These are phyloP conservation scores for Bombyx mandarina DNA, from an alignment of 1,140 invertebrate species.

Conservation along the genomic window DNA sequence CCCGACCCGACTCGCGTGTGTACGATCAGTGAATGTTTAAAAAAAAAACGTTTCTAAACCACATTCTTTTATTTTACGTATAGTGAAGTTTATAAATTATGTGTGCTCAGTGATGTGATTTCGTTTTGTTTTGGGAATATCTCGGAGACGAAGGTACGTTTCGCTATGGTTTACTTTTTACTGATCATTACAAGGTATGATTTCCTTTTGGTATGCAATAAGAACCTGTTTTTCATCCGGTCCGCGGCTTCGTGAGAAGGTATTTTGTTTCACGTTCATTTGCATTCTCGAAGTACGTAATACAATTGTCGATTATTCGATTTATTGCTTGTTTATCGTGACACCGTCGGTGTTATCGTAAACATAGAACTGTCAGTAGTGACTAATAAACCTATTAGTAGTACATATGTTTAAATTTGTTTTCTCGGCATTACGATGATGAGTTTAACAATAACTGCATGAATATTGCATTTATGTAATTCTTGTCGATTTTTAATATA, in stretches of 20 bases:
- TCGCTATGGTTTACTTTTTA: conserved; percentile 34
- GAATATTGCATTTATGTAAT: too few relatives aligned
- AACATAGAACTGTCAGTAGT: too few relatives aligned
- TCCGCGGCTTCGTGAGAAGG: conserved; percentile 50
- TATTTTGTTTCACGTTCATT: conserved; percentile 33
- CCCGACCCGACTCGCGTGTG: conserved; percentile 34
- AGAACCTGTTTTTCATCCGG: conserved; percentile 56
- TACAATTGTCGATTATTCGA: too few relatives aligned
- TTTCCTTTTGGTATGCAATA: conserved; percentile 56
- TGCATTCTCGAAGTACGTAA: neutral
- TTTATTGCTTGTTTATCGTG: too few relatives aligned
- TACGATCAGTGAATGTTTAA: conserved; percentile 24
- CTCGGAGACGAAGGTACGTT: conserved; percentile 39
- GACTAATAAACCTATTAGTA: too few relatives aligned
- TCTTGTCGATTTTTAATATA: too few relatives aligned
- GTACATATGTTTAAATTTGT: too few relatives aligned
- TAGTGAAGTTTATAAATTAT: conserved; percentile 39
- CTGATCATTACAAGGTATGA: conserved; percentile 41
- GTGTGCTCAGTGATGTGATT: conserved; percentile 30
- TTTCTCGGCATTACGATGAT: too few relatives aligned
- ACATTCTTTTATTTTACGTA: conserved; percentile 34
- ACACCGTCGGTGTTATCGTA: too few relatives aligned
- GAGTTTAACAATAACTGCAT: too few relatives aligned
- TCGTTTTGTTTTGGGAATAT: conserved; percentile 15
- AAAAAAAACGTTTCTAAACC: conserved; percentile 11